Conservation (phyloP, 2,888 invertebrate genomes). For the Cantharis rufa region DNA sequence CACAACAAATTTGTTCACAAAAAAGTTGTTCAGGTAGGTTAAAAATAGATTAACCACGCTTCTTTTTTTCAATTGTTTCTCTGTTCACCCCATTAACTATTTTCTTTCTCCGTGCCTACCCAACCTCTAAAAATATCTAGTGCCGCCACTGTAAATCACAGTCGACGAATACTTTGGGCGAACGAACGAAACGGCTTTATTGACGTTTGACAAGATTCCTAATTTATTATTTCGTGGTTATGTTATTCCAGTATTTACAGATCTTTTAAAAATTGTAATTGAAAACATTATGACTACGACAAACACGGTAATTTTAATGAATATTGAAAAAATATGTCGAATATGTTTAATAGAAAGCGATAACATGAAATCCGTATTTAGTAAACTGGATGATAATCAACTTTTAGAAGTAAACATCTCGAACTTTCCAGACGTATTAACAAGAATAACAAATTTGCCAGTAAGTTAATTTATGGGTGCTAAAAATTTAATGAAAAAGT, state of each 20-base stretch:
- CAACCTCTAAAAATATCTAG: no score
- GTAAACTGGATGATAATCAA: constrained; percentile 34
- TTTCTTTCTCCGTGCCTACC: no score
- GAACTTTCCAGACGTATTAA: constrained; percentile 34
- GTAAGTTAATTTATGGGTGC: constrained; percentile 26
- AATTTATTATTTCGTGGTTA: not conserved
- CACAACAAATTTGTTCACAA: no score
- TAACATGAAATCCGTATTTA: constrained; percentile 33
- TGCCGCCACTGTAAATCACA: no score
- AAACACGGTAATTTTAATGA: constrained; percentile 12
- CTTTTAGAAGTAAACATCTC: constrained; percentile 30
- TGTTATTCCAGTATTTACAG: not conserved
- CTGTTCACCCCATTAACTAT: no score
- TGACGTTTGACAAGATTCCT: not conserved
- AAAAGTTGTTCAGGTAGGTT: no score
- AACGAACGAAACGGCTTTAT: not conserved
- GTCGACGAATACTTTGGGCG: no score
- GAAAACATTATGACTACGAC: not conserved
- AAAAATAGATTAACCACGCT: no score
- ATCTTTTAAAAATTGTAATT: not conserved
- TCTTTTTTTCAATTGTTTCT: no score
- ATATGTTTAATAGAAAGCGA: constrained; percentile 38
- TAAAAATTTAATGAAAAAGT: not conserved
- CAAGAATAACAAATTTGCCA: constrained; percentile 32
- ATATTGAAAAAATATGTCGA: constrained; percentile 37